These are phyloP conservation scores for Bombus vancouverensis DNA, from an alignment of 1,140 invertebrate genomes.

Conservation along the genomic window DNA sequence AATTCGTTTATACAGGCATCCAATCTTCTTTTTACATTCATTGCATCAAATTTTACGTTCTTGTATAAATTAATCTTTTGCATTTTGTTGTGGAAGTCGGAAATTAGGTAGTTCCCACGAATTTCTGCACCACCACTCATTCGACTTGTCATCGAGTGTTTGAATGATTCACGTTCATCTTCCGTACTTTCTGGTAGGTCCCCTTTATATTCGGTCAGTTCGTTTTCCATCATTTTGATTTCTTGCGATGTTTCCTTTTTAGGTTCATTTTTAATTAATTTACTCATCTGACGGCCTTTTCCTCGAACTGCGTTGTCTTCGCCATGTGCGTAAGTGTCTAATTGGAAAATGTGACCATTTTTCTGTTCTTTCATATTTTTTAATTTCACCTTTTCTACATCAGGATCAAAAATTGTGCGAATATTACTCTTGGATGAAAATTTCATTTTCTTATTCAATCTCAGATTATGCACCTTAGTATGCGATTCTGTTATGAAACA, in stretches of 20 bases:
- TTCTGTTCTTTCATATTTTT: neutral
- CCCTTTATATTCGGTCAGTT: too few species aligned
- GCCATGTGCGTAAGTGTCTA: neutral
- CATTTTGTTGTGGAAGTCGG: constrained; percentile 1
- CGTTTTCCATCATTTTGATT: neutral
- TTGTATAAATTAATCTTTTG: constrained; percentile 16
- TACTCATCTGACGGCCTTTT: neutral
- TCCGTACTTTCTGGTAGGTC: neutral
- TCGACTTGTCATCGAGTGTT: neutral
- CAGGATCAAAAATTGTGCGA: neutral
- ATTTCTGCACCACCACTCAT: constrained; percentile 18
- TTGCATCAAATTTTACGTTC: neutral
- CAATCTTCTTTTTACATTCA: constrained; percentile 49
- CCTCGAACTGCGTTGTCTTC: neutral
- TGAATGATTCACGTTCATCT: neutral
- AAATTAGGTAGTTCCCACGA: neutral
- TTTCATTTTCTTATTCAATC: neutral
- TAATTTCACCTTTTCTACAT: neutral
- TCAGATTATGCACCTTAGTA: neutral
- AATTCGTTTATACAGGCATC: constrained; percentile 59
- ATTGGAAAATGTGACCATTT: neutral
- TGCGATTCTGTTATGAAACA: constrained; percentile 15
- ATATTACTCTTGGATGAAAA: neutral
- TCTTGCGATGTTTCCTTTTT: neutral
- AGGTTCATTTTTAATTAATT: neutral